A percentile compares a stretch with the other conserved stretches of the same genome.
These are phyloP conservation scores for Camptogramma bilineatum DNA, from an alignment of 2,888 invertebrate species.

Conservation along the genomic window DNA sequence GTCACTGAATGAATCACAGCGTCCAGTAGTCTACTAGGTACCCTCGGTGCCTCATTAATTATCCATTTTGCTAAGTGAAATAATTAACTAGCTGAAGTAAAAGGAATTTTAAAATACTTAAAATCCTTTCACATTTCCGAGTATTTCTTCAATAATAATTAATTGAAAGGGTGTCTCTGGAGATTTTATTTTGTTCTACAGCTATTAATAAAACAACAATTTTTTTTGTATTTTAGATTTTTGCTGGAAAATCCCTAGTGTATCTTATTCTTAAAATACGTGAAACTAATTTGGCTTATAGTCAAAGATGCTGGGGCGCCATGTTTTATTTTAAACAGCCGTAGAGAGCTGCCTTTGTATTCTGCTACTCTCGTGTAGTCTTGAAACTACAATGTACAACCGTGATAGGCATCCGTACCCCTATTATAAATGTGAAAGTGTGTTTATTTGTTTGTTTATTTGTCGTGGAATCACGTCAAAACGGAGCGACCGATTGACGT, in stretches of 20 bases:
- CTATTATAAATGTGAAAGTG: too few relatives aligned
- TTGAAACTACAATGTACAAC: not conserved
- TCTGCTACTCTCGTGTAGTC: not conserved
- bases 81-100: not conserved
- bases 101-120: not conserved
- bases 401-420: too few relatives aligned
- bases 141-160: not conserved
- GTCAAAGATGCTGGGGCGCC: constrained; percentile 24
- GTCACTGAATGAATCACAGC: too few relatives aligned
- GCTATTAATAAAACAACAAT: too few relatives aligned
- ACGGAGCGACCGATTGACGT: too few relatives aligned
- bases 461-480: too few relatives aligned
- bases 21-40: too few relatives aligned
- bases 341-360: constrained; percentile 2
- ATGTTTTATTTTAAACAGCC: constrained; percentile 24
- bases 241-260: not conserved
- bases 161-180: not conserved
- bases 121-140: not conserved
- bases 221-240: too few relatives aligned
- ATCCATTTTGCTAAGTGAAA: not conserved
- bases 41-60: not conserved
- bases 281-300: constrained; percentile 33
- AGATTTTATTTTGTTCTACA: not conserved
- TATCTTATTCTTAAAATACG: constrained; percentile 12
- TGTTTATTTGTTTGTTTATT: too few relatives aligned